Percentiles rank a stretch among this genome's conserved stretches.
Conservation (phyloP, 2,797 vertebrate species). For the Pangasius sanitwongsei region DNA sequence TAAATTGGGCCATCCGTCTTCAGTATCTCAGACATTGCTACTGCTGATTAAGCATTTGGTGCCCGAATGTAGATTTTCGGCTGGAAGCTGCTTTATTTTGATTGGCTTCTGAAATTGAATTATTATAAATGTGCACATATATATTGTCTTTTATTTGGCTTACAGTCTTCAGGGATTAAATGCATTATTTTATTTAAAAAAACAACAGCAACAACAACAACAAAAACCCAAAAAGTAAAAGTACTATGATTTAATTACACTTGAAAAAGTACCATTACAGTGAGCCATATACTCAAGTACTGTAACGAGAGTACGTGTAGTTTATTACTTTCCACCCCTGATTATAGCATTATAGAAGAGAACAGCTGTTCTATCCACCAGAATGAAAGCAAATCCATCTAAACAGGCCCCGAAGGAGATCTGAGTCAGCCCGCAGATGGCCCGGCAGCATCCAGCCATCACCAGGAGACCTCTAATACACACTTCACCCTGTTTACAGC, state of each 20-base stretch:
- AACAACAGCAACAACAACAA: neutral
- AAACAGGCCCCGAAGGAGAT: slow-evolving; percentile 38
- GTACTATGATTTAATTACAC: neutral
- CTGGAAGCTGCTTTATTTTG: neutral
- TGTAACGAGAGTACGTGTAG: neutral
- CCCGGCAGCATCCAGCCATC: slow-evolving; percentile 38
- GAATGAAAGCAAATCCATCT: slow-evolving; percentile 46
- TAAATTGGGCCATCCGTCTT: neutral
- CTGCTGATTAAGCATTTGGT: neutral
- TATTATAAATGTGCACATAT: neutral
- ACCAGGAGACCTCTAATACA: slow-evolving; percentile 39
- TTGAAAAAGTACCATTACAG: neutral
- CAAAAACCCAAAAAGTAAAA: neutral
- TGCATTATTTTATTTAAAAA: neutral
- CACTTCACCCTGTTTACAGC: slow-evolving; percentile 29
- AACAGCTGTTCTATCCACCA: slow-evolving; percentile 42
- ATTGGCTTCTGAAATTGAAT: neutral
- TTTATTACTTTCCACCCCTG: neutral
- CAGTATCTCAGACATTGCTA: neutral
- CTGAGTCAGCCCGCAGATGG: slow-evolving; percentile 40
- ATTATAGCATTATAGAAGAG: slow-evolving; percentile 25
- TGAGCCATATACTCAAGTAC: neutral
- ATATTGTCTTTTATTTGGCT: neutral
- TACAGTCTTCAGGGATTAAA: neutral
- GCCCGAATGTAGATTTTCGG: neutral